Evolutionary conservation across 2,113 vertebrate species (phyloP).

Genomic region (Toxostoma redivivum): DNA sequence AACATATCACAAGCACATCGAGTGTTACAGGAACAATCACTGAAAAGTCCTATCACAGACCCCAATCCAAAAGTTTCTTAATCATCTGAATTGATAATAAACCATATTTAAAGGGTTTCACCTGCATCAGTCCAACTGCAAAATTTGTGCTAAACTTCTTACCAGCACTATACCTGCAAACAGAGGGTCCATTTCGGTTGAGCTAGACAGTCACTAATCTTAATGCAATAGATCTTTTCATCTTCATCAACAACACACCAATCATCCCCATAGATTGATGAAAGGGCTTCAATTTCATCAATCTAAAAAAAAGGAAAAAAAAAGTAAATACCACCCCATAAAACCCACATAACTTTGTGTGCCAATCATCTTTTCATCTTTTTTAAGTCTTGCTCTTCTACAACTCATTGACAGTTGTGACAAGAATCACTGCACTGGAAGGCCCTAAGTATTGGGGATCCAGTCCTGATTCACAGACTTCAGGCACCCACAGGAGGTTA

Average conservation of each 20-base stretch:
- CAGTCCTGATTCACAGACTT: neutral
- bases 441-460: rapidly evolving
- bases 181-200: conserved; percentile 84
- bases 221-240: conserved; percentile 92
- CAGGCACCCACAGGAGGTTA: rapidly evolving
- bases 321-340: neutral
- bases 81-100: neutral
- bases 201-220: conserved; percentile 79
- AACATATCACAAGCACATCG: neutral
- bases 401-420: neutral
- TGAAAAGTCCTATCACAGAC: neutral
- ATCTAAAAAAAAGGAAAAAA: conserved; percentile 66
- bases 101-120: neutral
- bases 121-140: neutral
- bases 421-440: neutral
- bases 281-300: conserved; percentile 96
- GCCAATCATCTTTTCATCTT: neutral
- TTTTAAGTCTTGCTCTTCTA: neutral
- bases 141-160: neutral
- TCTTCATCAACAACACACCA: conserved; percentile 94
- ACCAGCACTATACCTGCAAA: conserved; percentile 80
- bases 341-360: neutral
- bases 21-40: neutral
- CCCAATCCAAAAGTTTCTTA: neutral
- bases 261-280: conserved; percentile 93